phyloP scores from a whole-genome alignment of 2,888 invertebrate genomes.

The Crioceris asparagi region DNA sequence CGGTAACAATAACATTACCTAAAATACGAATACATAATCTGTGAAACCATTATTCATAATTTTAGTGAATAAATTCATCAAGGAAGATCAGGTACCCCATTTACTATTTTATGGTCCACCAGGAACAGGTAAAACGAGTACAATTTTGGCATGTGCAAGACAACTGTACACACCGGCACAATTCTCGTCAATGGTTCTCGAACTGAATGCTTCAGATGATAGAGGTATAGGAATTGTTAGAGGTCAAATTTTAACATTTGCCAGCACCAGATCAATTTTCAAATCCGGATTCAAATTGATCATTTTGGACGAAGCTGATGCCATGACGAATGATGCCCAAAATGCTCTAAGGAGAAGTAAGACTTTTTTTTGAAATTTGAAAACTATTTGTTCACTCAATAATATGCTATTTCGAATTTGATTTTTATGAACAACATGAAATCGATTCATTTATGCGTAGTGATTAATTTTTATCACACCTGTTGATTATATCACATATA shows the following conservation, averaged over 20 bases:
- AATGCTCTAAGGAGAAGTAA: constrained; percentile 91
- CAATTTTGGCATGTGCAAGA: constrained; percentile 90
- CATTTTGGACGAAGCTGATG: constrained; percentile 97
- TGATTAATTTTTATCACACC: too few relatives aligned
- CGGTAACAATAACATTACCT: too few relatives aligned
- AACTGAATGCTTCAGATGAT: constrained; percentile 97
- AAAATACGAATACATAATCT: too few relatives aligned
- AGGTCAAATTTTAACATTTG: constrained; percentile 90
- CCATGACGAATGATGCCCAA: constrained; percentile 99
- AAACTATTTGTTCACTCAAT: not conserved
- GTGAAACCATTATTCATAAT: too few relatives aligned
- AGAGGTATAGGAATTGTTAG: constrained; percentile 92
- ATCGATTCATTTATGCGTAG: too few relatives aligned
- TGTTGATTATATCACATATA: too few relatives aligned
- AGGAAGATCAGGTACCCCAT: constrained; percentile 88
- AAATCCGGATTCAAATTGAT: constrained; percentile 90
- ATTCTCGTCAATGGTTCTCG: constrained; percentile 88
- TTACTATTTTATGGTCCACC: constrained; percentile 96
- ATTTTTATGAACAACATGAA: too few relatives aligned
- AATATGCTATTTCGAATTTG: not conserved
- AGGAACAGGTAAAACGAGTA: constrained; percentile 96
- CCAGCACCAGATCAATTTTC: constrained; percentile 91
- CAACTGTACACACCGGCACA: constrained; percentile 83
- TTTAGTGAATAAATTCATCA: constrained; percentile 75
- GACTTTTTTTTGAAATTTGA: constrained; percentile 19